These are phyloP conservation scores for Forpus xanthops DNA, from an alignment of 2,797 vertebrate species.

Conservation along the genomic window DNA sequence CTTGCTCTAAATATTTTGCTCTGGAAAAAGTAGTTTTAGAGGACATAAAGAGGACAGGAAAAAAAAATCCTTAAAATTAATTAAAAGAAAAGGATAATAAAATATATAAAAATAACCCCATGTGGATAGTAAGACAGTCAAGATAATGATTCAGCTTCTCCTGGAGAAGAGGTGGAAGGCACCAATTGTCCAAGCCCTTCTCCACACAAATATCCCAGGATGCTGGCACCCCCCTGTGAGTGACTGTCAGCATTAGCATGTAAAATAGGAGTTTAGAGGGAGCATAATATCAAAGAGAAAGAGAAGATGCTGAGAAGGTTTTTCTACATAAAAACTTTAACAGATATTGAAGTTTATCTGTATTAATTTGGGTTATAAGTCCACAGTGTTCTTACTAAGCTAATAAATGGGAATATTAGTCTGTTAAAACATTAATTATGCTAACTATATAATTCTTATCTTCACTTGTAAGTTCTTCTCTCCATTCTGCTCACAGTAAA, in stretches of 20 bases:
- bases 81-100: not conserved
- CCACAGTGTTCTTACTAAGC: not conserved
- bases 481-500: not conserved
- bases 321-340: not conserved
- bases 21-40: not conserved
- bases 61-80: not conserved
- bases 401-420: not conserved
- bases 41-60: not conserved
- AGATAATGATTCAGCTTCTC: not conserved
- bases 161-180: not conserved
- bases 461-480: not conserved
- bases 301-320: not conserved
- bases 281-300: not conserved
- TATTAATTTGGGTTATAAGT: not conserved
- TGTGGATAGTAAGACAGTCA: not conserved
- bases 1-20: not conserved
- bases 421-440: not conserved
- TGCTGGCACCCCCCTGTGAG: not conserved
- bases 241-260: not conserved
- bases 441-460: not conserved
- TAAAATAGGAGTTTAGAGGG: not conserved
- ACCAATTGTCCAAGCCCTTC: not conserved
- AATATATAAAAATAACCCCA: not conserved
- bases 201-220: not conserved
- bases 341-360: not conserved